Evolutionary conservation across 2,888 invertebrate species (phyloP).

Genomic region (Rhagium mordax): DNA sequence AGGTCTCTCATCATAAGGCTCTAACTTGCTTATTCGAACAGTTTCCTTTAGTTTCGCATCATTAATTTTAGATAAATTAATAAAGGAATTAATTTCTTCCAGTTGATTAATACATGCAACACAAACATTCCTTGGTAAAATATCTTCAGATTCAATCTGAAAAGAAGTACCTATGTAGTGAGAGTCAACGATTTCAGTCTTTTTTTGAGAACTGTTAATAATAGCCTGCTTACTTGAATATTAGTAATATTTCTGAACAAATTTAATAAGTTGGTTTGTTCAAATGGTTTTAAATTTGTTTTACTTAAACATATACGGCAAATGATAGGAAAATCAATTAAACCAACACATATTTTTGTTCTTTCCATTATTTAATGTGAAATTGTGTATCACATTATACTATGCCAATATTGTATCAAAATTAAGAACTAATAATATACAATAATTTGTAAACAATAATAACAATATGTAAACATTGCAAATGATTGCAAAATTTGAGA

Average conservation of each 20-base stretch:
- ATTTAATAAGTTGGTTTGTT: slow-evolving; percentile 21
- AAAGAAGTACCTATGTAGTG: slow-evolving; percentile 17
- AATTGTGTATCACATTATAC: background rate
- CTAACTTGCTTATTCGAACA: slow-evolving; percentile 17
- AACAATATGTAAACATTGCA: too few relatives aligned
- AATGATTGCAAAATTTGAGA: too few relatives aligned
- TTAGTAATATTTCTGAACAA: slow-evolving; percentile 37
- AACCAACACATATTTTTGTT: background rate
- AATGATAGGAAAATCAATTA: slow-evolving; percentile 28
- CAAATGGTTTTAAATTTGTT: slow-evolving; percentile 14
- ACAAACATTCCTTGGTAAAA: slow-evolving; percentile 45
- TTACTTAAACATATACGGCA: slow-evolving; percentile 29
- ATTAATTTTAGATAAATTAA: slow-evolving; percentile 36
- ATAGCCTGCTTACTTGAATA: slow-evolving; percentile 28
- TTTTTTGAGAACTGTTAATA: too few relatives aligned
- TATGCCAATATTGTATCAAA: background rate
- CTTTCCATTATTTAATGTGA: background rate
- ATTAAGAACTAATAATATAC: background rate
- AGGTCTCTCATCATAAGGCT: background rate
- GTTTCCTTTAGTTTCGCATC: slow-evolving; percentile 38
- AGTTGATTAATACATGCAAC: slow-evolving; percentile 32
- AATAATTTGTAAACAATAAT: background rate
- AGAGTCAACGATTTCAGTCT: too few relatives aligned
- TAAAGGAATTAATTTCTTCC: slow-evolving; percentile 39
- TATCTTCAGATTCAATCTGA: slow-evolving; percentile 41